These are phyloP conservation scores for Ditula angustiorana DNA, from an alignment of 2,888 invertebrate genomes.

Conservation along the genomic window DNA sequence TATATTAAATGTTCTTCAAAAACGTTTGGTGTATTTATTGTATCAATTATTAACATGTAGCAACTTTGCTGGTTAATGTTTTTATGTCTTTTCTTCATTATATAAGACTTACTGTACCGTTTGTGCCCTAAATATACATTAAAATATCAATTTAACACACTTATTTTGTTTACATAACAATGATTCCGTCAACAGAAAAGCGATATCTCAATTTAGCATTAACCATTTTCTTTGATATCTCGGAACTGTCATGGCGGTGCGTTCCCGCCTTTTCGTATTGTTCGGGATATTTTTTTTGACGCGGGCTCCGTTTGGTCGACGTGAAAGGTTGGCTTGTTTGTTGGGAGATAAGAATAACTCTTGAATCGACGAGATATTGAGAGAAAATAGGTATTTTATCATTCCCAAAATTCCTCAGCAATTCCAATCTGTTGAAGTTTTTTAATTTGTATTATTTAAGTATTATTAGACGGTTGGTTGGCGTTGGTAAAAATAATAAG, in stretches of 20 bases:
- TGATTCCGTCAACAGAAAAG: slow-evolving; percentile 5
- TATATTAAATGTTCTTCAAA: too few relatives aligned
- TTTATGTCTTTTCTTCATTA: too few relatives aligned
- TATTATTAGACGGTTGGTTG: too few relatives aligned
- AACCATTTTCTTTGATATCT: slow-evolving; percentile 8
- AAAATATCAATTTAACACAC: not conserved
- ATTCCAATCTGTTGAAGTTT: too few relatives aligned
- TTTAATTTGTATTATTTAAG: too few relatives aligned
- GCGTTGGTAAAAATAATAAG: too few relatives aligned
- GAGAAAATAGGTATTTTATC: not conserved
- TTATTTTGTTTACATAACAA: slow-evolving; percentile 21
- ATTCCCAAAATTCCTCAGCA: too few relatives aligned
- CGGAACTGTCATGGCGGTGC: slow-evolving; percentile 14
- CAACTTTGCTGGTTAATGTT: too few relatives aligned
- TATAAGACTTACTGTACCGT: too few relatives aligned
- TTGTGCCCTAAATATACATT: too few relatives aligned
- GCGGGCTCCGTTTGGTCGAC: slow-evolving; percentile 8
- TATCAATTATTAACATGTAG: too few relatives aligned
- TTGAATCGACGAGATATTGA: slow-evolving; percentile 11
- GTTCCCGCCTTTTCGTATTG: slow-evolving; percentile 9
- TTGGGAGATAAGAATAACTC: slow-evolving; percentile 23
- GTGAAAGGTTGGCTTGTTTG: slow-evolving; percentile 12
- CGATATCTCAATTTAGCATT: slow-evolving; percentile 4
- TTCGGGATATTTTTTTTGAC: slow-evolving; percentile 27
- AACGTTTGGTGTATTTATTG: too few relatives aligned